Conservation (phyloP, 2,797 vertebrate genomes). For the Orientallactaga sibirica region DNA sequence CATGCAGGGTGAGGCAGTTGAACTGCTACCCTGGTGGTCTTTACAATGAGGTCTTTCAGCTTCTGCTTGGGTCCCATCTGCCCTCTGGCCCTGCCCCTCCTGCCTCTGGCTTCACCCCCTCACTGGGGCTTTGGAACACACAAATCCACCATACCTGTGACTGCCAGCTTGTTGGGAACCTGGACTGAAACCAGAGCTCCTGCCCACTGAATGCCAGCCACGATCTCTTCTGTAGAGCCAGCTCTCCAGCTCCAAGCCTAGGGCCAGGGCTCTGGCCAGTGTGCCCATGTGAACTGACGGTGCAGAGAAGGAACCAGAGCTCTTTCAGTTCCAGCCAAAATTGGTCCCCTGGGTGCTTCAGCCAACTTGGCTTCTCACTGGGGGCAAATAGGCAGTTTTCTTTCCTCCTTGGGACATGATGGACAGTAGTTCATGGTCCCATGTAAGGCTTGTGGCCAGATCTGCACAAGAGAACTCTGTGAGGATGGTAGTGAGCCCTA, state of each 20-base stretch:
- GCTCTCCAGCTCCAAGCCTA: background rate
- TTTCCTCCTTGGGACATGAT: background rate
- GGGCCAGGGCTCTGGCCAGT: background rate
- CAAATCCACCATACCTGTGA: rapidly evolving
- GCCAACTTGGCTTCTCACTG: background rate
- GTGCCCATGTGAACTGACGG: background rate
- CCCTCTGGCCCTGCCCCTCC: background rate
- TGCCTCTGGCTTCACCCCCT: background rate
- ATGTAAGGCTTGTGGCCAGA: background rate
- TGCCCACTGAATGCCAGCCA: background rate
- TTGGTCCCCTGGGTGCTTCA: background rate
- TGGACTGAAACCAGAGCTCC: background rate
- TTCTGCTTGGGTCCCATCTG: background rate
- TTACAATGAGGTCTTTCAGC: background rate
- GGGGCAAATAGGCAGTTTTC: background rate
- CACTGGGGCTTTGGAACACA: background rate
- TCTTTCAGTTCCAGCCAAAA: background rate
- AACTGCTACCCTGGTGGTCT: background rate
- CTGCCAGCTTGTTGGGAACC: background rate
- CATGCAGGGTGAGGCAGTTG: background rate
- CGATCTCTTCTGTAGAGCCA: background rate
- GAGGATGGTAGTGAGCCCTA: rapidly evolving
- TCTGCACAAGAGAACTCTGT: background rate
- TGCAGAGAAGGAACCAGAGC: background rate
- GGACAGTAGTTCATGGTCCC: background rate